These are phyloP conservation scores for Paragorgia papillata DNA, from an alignment of 92 coral and sea anemone species.

Conservation along the genomic window DNA sequence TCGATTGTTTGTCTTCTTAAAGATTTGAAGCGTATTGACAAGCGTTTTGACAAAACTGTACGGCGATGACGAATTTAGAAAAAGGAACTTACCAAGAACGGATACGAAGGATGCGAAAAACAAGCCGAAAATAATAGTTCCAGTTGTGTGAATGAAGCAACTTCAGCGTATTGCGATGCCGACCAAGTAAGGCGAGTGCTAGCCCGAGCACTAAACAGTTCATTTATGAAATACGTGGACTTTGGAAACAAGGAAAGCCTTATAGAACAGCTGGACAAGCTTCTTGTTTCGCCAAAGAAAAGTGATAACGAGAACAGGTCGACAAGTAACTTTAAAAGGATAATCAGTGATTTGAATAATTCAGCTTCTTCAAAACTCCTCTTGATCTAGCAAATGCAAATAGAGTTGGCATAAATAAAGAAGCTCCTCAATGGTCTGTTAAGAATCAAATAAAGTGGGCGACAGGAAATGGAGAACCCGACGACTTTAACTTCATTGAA, in stretches of 20 bases:
- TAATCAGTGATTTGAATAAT: background rate
- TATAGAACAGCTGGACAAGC: no score
- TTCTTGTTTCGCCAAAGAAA: background rate
- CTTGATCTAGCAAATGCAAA: background rate
- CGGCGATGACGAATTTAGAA: background rate
- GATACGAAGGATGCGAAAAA: background rate
- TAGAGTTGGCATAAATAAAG: background rate
- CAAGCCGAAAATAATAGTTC: no score
- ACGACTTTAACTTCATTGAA: background rate
- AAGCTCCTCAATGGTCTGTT: background rate
- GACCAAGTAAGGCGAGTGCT: background rate
- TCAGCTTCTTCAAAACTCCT: background rate
- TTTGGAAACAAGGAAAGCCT: no score
- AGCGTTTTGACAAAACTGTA: background rate
- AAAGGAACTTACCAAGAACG: background rate
- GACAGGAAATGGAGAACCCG: slow-evolving; percentile 2
- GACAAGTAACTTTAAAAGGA: no score
- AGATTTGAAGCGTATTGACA: background rate
- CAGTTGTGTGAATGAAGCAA: no score
- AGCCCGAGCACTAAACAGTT: no score
- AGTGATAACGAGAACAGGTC: no score
- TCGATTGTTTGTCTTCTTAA: background rate
- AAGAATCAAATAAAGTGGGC: background rate
- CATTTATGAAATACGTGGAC: no score
- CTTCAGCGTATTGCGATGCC: no score